Evolutionary conservation across 1,140 invertebrate genomes (phyloP), one percentile per base, ranked within the genome.

Genomic region (Drosophila micromelanica): DNA sequence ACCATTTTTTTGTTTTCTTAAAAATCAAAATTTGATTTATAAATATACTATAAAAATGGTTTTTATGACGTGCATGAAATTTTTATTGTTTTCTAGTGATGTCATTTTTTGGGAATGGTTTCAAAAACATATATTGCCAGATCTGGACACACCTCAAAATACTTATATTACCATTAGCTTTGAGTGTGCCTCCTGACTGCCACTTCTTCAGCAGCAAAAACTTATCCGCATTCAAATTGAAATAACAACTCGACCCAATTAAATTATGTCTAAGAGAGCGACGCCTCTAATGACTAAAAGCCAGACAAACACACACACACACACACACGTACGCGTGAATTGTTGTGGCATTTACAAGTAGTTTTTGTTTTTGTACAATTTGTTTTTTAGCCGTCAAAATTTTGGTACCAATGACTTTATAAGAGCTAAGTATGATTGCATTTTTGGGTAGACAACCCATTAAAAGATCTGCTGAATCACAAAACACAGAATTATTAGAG

Each of bases 171-270:
- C 32, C 52, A 62, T 63, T 54, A 74, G 59, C 52, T 63, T 17
- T 9, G 13, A 51, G 48, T 43, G n/a, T 9, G 51, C 30, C 63
- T 48, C 8, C 20, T 15, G 12, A 23, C 30, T 46, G 51, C 12
- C 72, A 75, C 70, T 85, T 80, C 68, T 78, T 75, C 63, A 64
- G 62, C 59, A 75, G 67, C 56, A 42, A 54, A 67, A 80, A 74
- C 51, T 20, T 52, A 52, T 48, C 27, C 43, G 73, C 60, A 54
- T 67, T 43, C 55, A 35, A 70, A 49, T 52, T 71, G 60, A 72
- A 68, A 57, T 51, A 76, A 64, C 60, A 75, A 67, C 76, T 87
- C 61, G 52, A 87, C 79, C 76, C 56, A 77, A 73, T 81, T 79
- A 75, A 72, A 67, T 52, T 52, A 35, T 60, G 51, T 13, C 65